A percentile compares a stretch with the other conserved stretches of the same genome.
phyloP scores from a whole-genome alignment of 2,113 vertebrate species.

The Paradoxurus hermaphroditus region DNA sequence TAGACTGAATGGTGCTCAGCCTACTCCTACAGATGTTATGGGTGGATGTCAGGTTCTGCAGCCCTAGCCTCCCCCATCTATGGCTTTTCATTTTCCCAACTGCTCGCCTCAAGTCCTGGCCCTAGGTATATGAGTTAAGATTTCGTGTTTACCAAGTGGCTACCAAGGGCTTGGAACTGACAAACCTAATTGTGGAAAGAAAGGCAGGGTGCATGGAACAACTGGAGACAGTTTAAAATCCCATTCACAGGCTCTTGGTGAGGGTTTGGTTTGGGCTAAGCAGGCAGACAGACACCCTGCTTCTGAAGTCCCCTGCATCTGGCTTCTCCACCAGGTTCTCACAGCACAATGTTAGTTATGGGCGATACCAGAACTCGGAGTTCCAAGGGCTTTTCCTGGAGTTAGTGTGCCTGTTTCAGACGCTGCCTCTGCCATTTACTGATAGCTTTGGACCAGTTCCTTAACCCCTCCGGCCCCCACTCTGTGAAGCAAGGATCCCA shows the following conservation, averaged over 20 bases:
- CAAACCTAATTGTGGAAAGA: neutral
- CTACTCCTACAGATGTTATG: neutral
- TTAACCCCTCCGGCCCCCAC: neutral
- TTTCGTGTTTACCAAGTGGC: neutral
- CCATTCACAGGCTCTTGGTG: accelerated
- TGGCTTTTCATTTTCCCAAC: neutral
- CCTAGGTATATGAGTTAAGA: too few relatives aligned
- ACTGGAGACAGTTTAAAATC: neutral
- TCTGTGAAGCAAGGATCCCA: neutral
- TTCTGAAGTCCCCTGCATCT: neutral
- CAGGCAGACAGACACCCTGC: neutral
- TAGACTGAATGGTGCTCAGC: neutral
- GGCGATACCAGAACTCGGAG: neutral
- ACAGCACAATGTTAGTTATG: neutral
- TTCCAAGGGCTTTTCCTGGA: neutral
- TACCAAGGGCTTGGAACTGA: neutral
- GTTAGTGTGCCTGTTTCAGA: neutral
- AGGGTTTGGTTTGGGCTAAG: neutral
- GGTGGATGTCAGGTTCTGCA: neutral
- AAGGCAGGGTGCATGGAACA: neutral
- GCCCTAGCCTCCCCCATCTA: accelerated
- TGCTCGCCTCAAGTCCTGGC: neutral
- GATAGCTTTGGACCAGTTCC: neutral
- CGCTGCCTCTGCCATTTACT: neutral
- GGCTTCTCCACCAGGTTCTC: neutral